phyloP scores from a whole-genome alignment of 2,888 invertebrate species.

The Pocota personata region DNA sequence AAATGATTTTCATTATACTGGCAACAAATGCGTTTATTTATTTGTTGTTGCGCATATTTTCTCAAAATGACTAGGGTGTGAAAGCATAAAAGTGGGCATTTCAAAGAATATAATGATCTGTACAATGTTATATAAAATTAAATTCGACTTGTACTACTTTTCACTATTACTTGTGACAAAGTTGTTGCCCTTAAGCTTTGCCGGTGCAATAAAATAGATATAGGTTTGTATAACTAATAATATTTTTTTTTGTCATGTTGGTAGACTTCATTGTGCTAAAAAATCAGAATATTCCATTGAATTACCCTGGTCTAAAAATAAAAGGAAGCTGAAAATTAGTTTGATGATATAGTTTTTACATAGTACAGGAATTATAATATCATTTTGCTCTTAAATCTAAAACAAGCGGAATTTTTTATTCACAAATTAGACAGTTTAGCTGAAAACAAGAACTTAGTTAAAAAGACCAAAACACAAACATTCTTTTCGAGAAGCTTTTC shows the following conservation, averaged over 20 bases:
- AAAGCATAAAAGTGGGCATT: constrained; percentile 47
- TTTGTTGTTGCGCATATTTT: constrained; percentile 11
- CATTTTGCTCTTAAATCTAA: constrained; percentile 21
- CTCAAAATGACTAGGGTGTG: constrained; percentile 8
- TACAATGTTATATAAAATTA: neutral
- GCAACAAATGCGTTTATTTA: neutral
- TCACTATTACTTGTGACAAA: neutral
- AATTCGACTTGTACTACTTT: neutral
- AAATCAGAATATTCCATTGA: constrained; percentile 17
- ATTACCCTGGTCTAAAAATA: constrained; percentile 36
- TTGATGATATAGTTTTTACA: constrained; percentile 5
- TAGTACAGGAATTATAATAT: constrained; percentile 2
- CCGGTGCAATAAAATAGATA: no score
- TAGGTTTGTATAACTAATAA: no score
- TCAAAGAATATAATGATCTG: constrained; percentile 10
- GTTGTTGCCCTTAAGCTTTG: no score
- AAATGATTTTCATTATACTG: neutral
- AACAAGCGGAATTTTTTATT: constrained; percentile 33
- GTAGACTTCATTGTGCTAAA: neutral
- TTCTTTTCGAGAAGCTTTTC: constrained; percentile 38
- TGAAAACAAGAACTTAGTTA: constrained; percentile 29
- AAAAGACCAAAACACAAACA: constrained; percentile 35
- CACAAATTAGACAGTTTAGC: constrained; percentile 38
- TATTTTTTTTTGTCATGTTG: no score
- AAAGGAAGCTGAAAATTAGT: constrained; percentile 40